Percentiles rank a stretch among this genome's conserved stretches.
These are phyloP conservation scores for Hydroisotoma schaefferi DNA, from an alignment of 2,888 invertebrate species.

Conservation along the genomic window DNA sequence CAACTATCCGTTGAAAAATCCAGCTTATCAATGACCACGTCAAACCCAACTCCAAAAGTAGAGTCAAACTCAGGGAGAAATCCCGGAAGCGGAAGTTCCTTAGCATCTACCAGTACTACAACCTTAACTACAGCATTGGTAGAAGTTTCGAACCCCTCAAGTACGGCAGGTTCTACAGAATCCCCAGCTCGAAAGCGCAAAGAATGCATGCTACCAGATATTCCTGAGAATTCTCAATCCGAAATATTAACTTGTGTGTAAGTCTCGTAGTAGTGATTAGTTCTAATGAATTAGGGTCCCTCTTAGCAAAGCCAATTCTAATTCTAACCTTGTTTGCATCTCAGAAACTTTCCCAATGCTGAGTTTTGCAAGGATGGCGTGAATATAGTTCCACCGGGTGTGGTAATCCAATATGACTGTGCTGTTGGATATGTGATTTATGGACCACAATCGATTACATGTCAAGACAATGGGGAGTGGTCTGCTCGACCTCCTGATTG, in stretches of 20 bases:
- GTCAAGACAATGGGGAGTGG: constrained; percentile 42
- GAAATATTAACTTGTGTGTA: constrained; percentile 41
- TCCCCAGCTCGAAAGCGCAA: not conserved
- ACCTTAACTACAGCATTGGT: no score
- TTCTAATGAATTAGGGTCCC: no score
- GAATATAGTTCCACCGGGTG: not conserved
- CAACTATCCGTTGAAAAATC: no score
- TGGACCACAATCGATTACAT: constrained; percentile 40
- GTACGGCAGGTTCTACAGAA: not conserved
- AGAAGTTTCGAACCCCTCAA: no score
- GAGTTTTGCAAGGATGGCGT: constrained; percentile 21
- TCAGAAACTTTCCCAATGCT: constrained; percentile 31
- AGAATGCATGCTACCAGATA: constrained; percentile 42
- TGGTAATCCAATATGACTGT: constrained; percentile 9
- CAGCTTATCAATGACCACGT: constrained; percentile 7
- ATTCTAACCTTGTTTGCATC: not conserved
- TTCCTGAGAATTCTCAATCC: constrained; percentile 45
- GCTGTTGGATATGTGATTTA: constrained; percentile 41
- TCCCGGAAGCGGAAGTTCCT: no score
- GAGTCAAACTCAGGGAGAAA: no score
- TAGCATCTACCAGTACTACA: no score
- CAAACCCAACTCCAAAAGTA: not conserved
- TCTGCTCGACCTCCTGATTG: constrained; percentile 43
- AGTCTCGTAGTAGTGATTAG: not conserved
- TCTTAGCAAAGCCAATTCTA: no score